Evolutionary conservation across 1,140 invertebrate species (phyloP), one percentile per base, ranked within the genome.

Genomic region (Lethrus apterus): DNA sequence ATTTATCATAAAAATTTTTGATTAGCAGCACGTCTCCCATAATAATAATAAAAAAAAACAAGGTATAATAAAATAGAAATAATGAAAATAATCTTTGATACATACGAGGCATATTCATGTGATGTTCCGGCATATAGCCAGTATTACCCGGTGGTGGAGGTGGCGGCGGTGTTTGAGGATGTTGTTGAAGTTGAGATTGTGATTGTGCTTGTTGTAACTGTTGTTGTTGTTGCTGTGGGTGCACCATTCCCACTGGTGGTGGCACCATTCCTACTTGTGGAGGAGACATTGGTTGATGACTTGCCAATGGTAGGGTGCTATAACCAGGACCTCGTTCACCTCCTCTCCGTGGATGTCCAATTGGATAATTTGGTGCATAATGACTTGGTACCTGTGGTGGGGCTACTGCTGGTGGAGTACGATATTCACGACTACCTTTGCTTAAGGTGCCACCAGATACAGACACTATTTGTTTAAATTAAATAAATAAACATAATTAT

Each of bases 371-470:
- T 4, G 91, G 90, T 9, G 89, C 90, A 70, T 95, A 95, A 68
- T 94, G 91, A 59, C 86, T 90, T 3, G 93, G 93, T 38, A 96
- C 86, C 69, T 90, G 88, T 9, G 93, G 93, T 5, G 94, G 94
- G 19, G 92, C 91, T 10, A 98, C 91, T 26, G 89, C 90, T 7
- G 93, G 92, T 10, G 90, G 89, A 14, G 93, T 92, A 51, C 93
- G 78, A 69, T 96, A 96, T 60, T 92, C 90, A 32, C 87, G 76
- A 46, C 55, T 63, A 24, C 54, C 59, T 50, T 67, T 66, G 34
- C 61, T 64, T 21, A 67, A 44, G 3, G 65, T 67, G 18, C 65
- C 64, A 35, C 62, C 63, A n/a, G 60, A 60, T 17, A 63, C 58
- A 7, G 62, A 62, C 21, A 62, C 59, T 59, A 29, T n/a, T n/a